Percentiles rank a stretch among this genome's conserved stretches.
Conservation (phyloP, 2,888 invertebrate species). For the Pardosa pseudoannulata region DNA sequence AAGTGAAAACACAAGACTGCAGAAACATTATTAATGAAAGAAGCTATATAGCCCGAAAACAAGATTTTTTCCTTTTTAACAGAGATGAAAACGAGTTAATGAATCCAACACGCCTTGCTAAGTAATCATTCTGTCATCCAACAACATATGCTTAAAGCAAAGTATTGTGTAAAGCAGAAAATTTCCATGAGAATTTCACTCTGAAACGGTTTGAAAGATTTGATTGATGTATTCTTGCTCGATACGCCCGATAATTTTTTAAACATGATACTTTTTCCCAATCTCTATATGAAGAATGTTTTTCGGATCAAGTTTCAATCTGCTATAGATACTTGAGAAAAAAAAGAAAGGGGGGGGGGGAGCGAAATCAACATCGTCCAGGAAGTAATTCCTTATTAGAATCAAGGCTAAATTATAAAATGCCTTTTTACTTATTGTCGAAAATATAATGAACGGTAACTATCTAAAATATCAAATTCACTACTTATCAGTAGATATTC, state of each 20-base stretch:
- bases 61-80: not conserved
- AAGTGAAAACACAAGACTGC: not conserved
- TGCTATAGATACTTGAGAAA: too few species aligned
- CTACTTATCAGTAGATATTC: too few species aligned
- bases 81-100: not conserved
- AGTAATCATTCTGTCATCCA: not conserved
- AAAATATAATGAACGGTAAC: too few species aligned
- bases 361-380: too few species aligned
- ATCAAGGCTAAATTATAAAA: too few species aligned
- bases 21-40: not conserved
- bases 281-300: not conserved
- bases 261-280: not conserved
- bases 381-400: too few species aligned
- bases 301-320: not conserved
- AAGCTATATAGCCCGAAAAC: not conserved
- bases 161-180: not conserved
- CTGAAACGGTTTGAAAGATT: not conserved
- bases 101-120: not conserved
- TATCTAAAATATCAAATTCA: too few species aligned
- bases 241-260: slow-evolving; percentile 1
- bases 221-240: not conserved
- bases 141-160: not conserved
- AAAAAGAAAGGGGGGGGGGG: too few species aligned
- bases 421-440: too few species aligned
- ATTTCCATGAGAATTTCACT: not conserved